Percentiles rank a stretch among this genome's conserved stretches.
Evolutionary conservation across 2,888 invertebrate genomes (phyloP).

Genomic region (Erebia aethiops): DNA sequence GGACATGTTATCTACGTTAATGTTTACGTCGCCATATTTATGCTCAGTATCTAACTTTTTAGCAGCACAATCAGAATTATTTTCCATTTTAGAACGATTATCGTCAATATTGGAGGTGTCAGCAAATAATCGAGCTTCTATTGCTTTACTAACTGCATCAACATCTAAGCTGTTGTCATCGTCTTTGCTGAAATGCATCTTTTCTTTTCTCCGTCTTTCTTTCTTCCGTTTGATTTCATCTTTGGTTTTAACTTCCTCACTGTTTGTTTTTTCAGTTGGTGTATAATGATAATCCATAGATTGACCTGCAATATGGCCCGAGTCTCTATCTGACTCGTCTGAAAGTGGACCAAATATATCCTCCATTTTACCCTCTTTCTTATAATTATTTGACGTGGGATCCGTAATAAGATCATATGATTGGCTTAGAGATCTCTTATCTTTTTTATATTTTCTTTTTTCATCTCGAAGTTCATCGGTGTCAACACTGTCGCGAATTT

Average conservation of each 20-base stretch:
- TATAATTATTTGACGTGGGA: slow-evolving; percentile 59
- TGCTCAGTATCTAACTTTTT: slow-evolving; percentile 78
- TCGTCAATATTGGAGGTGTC: slow-evolving; percentile 82
- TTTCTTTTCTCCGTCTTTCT: slow-evolving; percentile 85
- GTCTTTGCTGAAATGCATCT: slow-evolving; percentile 79
- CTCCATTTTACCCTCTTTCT: slow-evolving; percentile 92
- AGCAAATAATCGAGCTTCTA: slow-evolving; percentile 91
- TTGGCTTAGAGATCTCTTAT: slow-evolving; percentile 67
- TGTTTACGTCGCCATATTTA: slow-evolving; percentile 63
- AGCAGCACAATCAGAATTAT: slow-evolving; percentile 50
- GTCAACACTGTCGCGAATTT: slow-evolving; percentile 78
- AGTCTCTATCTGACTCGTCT: slow-evolving; percentile 84
- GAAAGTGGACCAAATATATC: slow-evolving; percentile 94
- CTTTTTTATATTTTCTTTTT: slow-evolving; percentile 84
- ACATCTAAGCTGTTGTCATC: slow-evolving; percentile 92
- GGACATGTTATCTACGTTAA: slow-evolving; percentile 37
- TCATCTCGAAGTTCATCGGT: slow-evolving; percentile 75
- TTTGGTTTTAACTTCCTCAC: slow-evolving; percentile 62
- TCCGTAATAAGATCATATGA: slow-evolving; percentile 59
- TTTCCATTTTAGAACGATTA: slow-evolving; percentile 61
- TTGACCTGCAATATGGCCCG: slow-evolving; percentile 36
- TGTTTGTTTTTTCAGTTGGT: slow-evolving; percentile 45
- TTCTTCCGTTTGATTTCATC: slow-evolving; percentile 83
- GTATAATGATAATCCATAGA: slow-evolving; percentile 20
- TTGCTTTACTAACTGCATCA: slow-evolving; percentile 90